Base-by-base conservation (phyloP, 2,113 vertebrate species). In the Pholis gunnellus region DNA sequence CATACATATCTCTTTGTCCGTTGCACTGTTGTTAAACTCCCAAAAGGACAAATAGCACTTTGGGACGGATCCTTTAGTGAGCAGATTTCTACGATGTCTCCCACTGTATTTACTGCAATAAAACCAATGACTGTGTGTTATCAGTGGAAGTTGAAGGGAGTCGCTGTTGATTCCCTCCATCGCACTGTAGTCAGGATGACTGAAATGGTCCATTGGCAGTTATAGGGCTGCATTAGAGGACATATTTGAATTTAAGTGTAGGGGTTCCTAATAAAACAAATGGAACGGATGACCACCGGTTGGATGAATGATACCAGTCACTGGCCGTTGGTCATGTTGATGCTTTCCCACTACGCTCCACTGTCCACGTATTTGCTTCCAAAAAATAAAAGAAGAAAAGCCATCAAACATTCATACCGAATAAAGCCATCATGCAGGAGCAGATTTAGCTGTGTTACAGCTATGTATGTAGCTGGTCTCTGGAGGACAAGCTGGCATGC, bases 211-310 rank as follows among this genome's bases (percentile, higher is more conserved):
- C 70, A n/a, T 72, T 72, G 79, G 56, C 63, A 29, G 76, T 86
- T 74, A 76, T 57, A 71, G 59, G 15, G 25, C 75, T 65, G 44
- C 71, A 82, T 89, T 61, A 78, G 72, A 46, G 50, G 73, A 72
- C 79, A 85, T 83, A 76, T 87, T 82, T 70, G 77, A 75, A 61
- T 89, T 73, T 85, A 78, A 86, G 72, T 69, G 29, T 63, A 18
- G 71, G 15, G 46, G 74, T 59, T 82, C 22, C 22, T 61, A 86
- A 64, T 90, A 85, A 88, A 80, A 83, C 57, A 85, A 89, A 78
- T 79, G 75, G 66, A 84, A 80, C 46, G 10, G 29, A 79, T 22
- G 79, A 76, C 63, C 70, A 84, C 54, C 60, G 63, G 78, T 74
- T 78, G 72, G 84, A 60, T 78, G 69, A 36, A 48, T 60, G 56